Evolutionary conservation across 1,140 invertebrate species (phyloP).

Genomic region (Monochamus saltuarius): DNA sequence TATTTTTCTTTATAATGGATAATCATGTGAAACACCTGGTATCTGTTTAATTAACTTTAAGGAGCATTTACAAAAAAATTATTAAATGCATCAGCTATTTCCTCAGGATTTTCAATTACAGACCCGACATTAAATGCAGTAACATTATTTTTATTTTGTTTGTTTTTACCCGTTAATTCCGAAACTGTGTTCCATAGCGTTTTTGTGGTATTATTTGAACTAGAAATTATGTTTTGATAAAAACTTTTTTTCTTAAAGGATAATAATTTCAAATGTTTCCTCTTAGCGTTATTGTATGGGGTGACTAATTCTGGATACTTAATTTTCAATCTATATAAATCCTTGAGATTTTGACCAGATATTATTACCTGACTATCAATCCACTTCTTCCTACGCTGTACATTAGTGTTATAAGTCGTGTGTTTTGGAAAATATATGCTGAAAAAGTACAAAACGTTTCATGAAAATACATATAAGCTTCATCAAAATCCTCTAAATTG

Average conservation of each 20-base stretch:
- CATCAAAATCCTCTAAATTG: neutral
- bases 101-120: no score
- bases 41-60: no score
- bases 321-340: neutral
- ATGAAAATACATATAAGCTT: neutral
- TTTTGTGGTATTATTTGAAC: no score
- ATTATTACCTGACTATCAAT: neutral
- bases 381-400: neutral
- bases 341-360: neutral
- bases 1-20: no score
- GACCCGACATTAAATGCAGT: no score
- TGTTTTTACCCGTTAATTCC: no score
- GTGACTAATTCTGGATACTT: neutral
- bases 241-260: neutral
- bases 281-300: neutral
- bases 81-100: no score
- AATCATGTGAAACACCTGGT: no score
- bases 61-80: no score
- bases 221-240: neutral
- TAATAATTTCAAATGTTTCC: neutral
- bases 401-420: neutral
- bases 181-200: no score
- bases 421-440: slow-evolving; percentile 2
- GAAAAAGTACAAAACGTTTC: neutral
- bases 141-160: no score